phyloP scores from a whole-genome alignment of 2,113 vertebrate species.

The Murina feae region DNA sequence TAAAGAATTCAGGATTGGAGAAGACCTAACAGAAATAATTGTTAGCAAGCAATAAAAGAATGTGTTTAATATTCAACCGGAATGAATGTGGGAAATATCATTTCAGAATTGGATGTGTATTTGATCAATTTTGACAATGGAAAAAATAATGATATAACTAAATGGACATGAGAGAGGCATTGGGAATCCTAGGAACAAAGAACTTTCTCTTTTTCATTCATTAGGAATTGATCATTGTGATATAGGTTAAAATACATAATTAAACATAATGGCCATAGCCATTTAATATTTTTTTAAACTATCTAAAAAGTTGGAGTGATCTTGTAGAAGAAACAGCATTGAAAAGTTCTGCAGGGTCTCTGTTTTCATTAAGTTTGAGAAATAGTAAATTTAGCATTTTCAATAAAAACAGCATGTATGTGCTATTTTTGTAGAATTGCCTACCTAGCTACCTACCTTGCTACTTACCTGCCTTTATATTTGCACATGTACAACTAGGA shows the following conservation, averaged over 20 bases:
- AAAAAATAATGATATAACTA: neutral
- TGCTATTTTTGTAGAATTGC: neutral
- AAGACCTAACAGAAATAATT: neutral
- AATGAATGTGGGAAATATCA: neutral
- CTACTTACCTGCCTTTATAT: neutral
- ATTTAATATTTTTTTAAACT: neutral
- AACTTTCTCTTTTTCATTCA: neutral
- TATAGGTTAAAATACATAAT: neutral
- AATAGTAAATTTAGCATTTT: neutral
- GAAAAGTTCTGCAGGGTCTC: neutral
- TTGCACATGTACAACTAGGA: neutral
- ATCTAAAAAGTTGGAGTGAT: neutral
- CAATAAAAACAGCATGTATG: neutral
- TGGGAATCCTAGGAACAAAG: neutral
- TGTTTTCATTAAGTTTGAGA: neutral
- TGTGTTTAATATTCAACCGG: neutral
- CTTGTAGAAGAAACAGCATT: neutral
- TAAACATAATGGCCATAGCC: neutral
- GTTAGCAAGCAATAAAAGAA: neutral
- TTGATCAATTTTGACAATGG: neutral
- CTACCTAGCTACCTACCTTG: neutral
- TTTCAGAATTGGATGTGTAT: neutral
- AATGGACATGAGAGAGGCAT: neutral
- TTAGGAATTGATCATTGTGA: neutral
- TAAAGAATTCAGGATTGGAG: neutral